Conservation (phyloP, 2,113 vertebrate genomes). For the Psittacus erithacus region DNA sequence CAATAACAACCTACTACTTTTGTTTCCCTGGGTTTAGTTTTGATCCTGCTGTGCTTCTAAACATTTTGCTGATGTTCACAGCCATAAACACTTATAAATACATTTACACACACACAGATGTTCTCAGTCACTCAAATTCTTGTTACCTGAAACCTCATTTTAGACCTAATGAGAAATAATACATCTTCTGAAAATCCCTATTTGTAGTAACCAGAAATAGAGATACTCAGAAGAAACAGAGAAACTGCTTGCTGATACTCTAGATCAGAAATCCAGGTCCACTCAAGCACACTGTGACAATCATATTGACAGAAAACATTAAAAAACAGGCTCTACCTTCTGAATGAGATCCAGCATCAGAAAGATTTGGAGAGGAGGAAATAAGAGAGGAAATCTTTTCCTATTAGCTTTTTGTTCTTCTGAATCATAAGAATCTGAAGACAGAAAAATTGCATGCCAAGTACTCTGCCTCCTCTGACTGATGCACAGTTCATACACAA, state of each 20-base stretch:
- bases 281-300: constrained; percentile 1
- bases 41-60: background rate
- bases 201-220: background rate
- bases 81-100: background rate
- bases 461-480: constrained; percentile 28
- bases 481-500: background rate
- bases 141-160: background rate
- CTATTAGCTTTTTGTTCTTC: constrained; percentile 49
- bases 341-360: constrained; percentile 43
- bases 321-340: constrained; percentile 47
- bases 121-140: background rate
- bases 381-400: constrained; percentile 48
- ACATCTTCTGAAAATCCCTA: constrained; percentile 14
- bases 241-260: background rate
- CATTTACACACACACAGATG: background rate
- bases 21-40: background rate
- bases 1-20: background rate
- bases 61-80: background rate
- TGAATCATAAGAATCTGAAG: constrained; percentile 45
- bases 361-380: constrained; percentile 50
- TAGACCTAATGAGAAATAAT: background rate
- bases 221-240: background rate
- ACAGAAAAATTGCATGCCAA: constrained; percentile 34
- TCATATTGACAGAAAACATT: background rate
- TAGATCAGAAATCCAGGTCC: background rate